phyloP scores from a whole-genome alignment of 2,888 invertebrate genomes.

The Aphodius sticticus region DNA sequence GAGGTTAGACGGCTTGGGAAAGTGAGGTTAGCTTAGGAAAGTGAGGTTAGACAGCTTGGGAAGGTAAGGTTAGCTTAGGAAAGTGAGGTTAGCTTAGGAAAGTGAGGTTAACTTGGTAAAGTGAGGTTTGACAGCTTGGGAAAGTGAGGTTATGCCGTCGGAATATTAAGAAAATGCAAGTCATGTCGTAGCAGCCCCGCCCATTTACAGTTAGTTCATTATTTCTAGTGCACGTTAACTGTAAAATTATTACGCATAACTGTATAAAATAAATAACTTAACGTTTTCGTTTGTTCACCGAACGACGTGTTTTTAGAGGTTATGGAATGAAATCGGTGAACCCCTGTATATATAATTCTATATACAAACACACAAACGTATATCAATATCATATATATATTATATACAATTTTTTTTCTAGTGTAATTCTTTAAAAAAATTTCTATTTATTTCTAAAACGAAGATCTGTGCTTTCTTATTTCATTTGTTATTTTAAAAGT shows the following conservation, averaged over 20 bases:
- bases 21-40: slow-evolving; percentile 26
- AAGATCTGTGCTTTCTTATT: no score
- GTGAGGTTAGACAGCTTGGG: not conserved
- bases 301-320: not conserved
- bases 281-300: slow-evolving; percentile 6
- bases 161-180: not conserved
- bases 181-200: slow-evolving; percentile 12
- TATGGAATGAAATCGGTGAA: not conserved
- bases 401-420: slow-evolving; percentile 41
- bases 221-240: slow-evolving; percentile 32
- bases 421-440: slow-evolving; percentile 41
- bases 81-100: not conserved
- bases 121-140: not conserved
- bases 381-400: slow-evolving; percentile 34
- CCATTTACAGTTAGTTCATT: slow-evolving; percentile 34
- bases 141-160: not conserved
- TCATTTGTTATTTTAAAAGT: no score
- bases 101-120: slow-evolving; percentile 23
- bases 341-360: not conserved
- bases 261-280: slow-evolving; percentile 7
- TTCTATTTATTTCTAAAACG: slow-evolving; percentile 39
- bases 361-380: slow-evolving; percentile 21
- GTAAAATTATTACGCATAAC: slow-evolving; percentile 26
- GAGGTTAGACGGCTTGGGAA: not conserved
- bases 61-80: slow-evolving; percentile 22